Conservation (phyloP, 2,888 invertebrate species). For the Drosophila mimica region DNA sequence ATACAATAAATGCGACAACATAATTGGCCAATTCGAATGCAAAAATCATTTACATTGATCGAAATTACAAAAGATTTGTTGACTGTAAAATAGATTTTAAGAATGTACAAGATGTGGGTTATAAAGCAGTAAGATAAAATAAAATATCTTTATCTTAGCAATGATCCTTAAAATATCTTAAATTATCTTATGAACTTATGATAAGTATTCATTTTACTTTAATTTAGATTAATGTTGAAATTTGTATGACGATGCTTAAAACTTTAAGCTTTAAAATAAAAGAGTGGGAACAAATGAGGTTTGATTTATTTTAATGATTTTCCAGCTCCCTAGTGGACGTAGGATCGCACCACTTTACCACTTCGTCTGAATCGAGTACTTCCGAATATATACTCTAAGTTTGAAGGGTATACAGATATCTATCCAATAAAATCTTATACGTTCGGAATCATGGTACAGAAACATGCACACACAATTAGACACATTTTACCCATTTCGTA, state of each 20-base stretch:
- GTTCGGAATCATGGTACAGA: neutral
- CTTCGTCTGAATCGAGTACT: neutral
- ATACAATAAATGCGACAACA: slow-evolving; percentile 12
- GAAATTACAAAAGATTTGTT: neutral
- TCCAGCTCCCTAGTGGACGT: neutral
- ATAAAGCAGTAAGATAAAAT: neutral
- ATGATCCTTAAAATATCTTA: neutral
- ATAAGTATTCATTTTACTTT: neutral
- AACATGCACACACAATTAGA: too few species aligned
- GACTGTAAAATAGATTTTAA: neutral
- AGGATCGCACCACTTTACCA: neutral
- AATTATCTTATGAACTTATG: neutral
- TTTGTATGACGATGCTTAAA: neutral
- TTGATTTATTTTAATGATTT: neutral
- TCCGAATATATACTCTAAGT: neutral
- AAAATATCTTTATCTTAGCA: neutral
- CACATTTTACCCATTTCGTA: neutral
- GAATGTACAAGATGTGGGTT: neutral
- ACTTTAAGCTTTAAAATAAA: neutral
- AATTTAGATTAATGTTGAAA: neutral
- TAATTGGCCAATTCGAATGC: neutral
- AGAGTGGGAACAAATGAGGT: neutral
- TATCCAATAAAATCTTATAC: neutral
- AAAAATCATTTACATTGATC: neutral
- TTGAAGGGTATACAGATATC: neutral